Percentiles rank a stretch among this genome's conserved stretches.
These are phyloP conservation scores for Homalodisca vitripennis DNA, from an alignment of 1,140 invertebrate genomes.

Conservation along the genomic window DNA sequence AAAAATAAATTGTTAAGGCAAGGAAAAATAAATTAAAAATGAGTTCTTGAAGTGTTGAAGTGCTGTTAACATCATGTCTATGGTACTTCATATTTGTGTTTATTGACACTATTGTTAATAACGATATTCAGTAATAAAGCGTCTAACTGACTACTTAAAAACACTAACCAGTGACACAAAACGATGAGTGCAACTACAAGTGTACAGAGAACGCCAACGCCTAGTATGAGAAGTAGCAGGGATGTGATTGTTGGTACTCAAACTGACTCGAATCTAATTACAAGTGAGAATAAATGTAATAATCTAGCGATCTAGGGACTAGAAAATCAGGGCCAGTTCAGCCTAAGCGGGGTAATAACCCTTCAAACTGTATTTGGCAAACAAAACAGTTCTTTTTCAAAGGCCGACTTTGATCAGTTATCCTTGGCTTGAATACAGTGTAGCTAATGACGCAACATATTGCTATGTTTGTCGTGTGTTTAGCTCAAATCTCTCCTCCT, in stretches of 20 bases:
- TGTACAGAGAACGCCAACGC: background rate
- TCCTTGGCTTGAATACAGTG: background rate
- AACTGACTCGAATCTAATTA: background rate
- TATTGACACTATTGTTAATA: no score
- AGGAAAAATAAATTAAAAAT: no score
- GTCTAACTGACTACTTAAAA: background rate
- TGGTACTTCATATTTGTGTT: no score
- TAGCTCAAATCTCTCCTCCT: no score
- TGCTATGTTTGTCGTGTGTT: background rate
- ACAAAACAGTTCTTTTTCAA: background rate
- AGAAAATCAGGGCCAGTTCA: background rate
- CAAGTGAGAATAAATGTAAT: no score
- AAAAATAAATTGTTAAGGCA: no score
- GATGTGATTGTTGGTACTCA: background rate
- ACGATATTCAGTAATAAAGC: background rate
- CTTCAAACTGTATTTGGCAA: no score
- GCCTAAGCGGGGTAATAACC: no score
- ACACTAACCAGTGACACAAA: background rate
- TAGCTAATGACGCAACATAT: background rate
- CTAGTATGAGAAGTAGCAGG: background rate
- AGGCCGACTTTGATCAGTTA: background rate
- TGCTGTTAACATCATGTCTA: no score
- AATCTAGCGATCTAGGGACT: background rate
- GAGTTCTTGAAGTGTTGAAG: no score
- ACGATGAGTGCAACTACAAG: background rate